Conservation (phyloP, 1,140 invertebrate genomes). For the Radopholus similis region DNA sequence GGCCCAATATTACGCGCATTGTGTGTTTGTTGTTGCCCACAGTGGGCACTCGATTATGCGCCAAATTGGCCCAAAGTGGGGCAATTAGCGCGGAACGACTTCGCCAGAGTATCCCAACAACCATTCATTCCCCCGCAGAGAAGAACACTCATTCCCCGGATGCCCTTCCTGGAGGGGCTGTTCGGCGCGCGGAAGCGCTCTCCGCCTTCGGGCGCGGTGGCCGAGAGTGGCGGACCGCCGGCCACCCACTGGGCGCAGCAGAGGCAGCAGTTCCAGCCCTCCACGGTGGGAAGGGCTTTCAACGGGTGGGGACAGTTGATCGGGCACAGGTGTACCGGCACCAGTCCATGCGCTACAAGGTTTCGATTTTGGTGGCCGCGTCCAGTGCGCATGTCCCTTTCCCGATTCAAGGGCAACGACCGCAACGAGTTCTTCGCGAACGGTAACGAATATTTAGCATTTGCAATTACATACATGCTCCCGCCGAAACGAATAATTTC, state of each 20-base stretch:
- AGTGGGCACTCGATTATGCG: neutral
- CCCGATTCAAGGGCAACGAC: constrained; percentile 20
- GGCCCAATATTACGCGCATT: neutral
- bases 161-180: neutral
- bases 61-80: neutral
- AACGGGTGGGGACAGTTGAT: neutral
- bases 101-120: neutral
- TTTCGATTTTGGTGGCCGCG: no score
- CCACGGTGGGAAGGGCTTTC: neutral
- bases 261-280: neutral
- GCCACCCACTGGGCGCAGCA: neutral
- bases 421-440: constrained; percentile 19
- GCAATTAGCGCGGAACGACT: neutral
- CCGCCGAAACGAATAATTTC: no score
- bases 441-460: constrained; percentile 1
- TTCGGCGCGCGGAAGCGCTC: neutral
- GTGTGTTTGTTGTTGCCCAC: neutral
- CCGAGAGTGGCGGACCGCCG: neutral
- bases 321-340: neutral
- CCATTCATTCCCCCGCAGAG: neutral
- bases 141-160: neutral
- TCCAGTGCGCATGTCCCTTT: no score
- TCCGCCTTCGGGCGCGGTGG: neutral
- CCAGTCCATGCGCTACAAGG: constrained; percentile 11
- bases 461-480: no score